Evolutionary conservation across 2,113 vertebrate genomes (phyloP).

Genomic region (Monopterus albus): DNA sequence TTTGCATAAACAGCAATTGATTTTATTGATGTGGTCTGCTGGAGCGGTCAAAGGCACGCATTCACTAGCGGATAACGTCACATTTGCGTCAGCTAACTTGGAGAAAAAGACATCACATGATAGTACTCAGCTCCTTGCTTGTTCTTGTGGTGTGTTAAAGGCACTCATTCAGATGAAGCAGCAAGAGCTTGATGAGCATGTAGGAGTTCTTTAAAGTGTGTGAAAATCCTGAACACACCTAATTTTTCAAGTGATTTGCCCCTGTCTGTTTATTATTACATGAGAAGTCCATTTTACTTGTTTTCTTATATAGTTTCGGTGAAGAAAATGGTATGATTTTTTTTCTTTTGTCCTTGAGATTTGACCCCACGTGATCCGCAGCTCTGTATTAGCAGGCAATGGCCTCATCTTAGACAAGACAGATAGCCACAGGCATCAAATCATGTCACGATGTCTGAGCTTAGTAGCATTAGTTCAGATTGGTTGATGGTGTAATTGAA

Average conservation of each 20-base stretch:
- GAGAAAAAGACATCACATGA: slow-evolving; percentile 76
- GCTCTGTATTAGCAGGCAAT: not conserved
- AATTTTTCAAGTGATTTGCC: slow-evolving; percentile 16
- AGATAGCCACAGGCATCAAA: not conserved
- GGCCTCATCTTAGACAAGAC: slow-evolving; percentile 1
- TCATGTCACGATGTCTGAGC: slow-evolving; percentile 45
- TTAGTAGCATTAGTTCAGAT: slow-evolving; percentile 41
- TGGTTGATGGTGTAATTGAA: slow-evolving; percentile 69
- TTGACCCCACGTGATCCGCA: not conserved
- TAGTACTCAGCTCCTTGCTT: slow-evolving; percentile 43
- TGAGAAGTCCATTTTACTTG: not conserved
- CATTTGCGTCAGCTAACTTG: slow-evolving; percentile 72
- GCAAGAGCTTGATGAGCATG: not conserved
- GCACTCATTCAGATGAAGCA: slow-evolving; percentile 45
- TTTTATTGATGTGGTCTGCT: slow-evolving; percentile 51
- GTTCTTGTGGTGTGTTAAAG: slow-evolving; percentile 64
- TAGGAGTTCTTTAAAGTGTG: slow-evolving; percentile 21
- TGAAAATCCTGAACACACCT: too few species aligned
- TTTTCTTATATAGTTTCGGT: not conserved
- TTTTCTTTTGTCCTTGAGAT: not conserved
- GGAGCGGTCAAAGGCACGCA: slow-evolving; percentile 59
- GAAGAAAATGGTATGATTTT: not conserved
- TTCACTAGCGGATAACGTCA: slow-evolving; percentile 71
- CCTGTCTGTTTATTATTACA: not conserved
- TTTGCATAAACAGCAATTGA: slow-evolving; percentile 31